These are phyloP conservation scores for Caenorhabditis remanei DNA, from an alignment of 1,140 invertebrate species.

Conservation along the genomic window DNA sequence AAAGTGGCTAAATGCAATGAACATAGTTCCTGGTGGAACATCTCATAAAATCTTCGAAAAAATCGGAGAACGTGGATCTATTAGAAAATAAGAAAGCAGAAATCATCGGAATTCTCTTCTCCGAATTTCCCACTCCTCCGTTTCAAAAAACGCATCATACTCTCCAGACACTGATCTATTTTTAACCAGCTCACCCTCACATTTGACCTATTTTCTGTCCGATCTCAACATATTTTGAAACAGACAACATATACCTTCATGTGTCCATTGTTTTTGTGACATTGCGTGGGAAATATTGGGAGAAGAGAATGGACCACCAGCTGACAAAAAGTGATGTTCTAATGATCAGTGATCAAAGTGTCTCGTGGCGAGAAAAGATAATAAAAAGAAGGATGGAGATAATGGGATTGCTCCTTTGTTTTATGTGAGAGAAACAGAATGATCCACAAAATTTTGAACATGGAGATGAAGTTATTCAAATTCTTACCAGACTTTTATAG, in stretches of 20 bases:
- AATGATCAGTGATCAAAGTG: constrained; percentile 24
- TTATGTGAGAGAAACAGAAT: background rate
- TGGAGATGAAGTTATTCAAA: background rate
- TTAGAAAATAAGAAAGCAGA: too few species aligned
- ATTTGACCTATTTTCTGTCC: constrained; percentile 1
- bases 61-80: too few species aligned
- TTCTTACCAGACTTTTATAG: too few species aligned
- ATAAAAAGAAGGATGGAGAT: background rate
- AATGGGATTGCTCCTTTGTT: constrained; percentile 6
- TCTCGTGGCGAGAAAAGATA: constrained; percentile 5
- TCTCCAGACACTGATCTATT: background rate
- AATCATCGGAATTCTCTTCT: too few species aligned
- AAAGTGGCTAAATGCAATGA: too few species aligned
- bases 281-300: constrained; percentile 22
- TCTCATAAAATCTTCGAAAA: too few species aligned
- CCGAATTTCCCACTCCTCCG: too few species aligned
- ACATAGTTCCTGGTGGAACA: too few species aligned
- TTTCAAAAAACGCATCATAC: too few species aligned
- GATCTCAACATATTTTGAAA: constrained; percentile 17
- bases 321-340: constrained; percentile 20
- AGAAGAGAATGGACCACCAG: constrained; percentile 29
- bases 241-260: constrained; percentile 19
- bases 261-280: constrained; percentile 48
- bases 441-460: background rate
- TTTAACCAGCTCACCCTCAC: constrained; percentile 8